Evolutionary conservation across 35 echinoderm and acorn worm species (phyloP).

Genomic region (Stichopus chloronotus): DNA sequence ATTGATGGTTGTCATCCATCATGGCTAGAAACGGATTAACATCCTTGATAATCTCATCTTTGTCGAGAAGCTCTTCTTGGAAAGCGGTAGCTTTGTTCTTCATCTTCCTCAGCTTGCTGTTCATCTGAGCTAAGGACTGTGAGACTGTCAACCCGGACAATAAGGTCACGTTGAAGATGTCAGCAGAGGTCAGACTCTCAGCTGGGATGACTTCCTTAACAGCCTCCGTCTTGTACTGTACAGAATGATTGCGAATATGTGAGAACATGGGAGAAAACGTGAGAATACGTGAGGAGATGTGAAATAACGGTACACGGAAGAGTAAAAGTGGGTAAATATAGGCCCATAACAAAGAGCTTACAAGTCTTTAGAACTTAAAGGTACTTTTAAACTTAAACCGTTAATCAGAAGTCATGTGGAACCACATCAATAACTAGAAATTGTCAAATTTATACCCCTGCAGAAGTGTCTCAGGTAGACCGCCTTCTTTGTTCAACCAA

Average conservation of each 20-base stretch:
- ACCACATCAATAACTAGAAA: too few relatives aligned
- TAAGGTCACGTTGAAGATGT: slow-evolving; percentile 75
- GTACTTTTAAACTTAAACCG: too few relatives aligned
- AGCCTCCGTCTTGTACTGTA: slow-evolving; percentile 82
- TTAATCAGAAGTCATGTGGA: too few relatives aligned
- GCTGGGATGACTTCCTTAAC: slow-evolving; percentile 54
- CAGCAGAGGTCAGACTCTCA: slow-evolving; percentile 54
- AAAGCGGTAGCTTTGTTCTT: slow-evolving; percentile 16
- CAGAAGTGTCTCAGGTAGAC: too few relatives aligned
- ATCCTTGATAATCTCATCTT: background rate
- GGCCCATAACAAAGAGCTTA: too few relatives aligned
- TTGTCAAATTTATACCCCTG: too few relatives aligned
- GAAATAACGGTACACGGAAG: too few relatives aligned
- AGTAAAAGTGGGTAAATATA: too few relatives aligned
- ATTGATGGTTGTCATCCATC: background rate
- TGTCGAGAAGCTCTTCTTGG: slow-evolving; percentile 9
- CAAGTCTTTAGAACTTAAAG: too few relatives aligned
- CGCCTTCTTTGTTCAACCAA: too few relatives aligned
- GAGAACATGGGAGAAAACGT: too few relatives aligned
- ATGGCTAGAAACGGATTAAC: background rate
- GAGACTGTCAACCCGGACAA: slow-evolving; percentile 75
- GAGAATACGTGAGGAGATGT: too few relatives aligned
- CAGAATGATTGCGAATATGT: background rate
- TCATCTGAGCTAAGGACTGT: slow-evolving; percentile 20
- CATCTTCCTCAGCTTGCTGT: slow-evolving; percentile 21